These are phyloP conservation scores for Lemur catta DNA, from an alignment of 2,797 vertebrate species.

Conservation along the genomic window DNA sequence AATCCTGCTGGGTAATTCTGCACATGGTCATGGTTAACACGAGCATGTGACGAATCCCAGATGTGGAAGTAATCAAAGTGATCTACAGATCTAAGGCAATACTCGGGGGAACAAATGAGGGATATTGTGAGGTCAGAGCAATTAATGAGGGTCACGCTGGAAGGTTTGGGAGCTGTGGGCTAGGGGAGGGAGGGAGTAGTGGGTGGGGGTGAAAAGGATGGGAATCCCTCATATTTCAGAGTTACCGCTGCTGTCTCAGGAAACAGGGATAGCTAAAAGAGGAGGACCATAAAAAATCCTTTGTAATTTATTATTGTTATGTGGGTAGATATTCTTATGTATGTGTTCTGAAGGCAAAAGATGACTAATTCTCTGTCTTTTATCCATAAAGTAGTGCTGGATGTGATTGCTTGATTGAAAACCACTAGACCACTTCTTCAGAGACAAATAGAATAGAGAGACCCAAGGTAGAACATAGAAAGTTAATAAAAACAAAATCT, in stretches of 20 bases:
- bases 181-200: background rate
- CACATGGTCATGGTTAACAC: constrained; percentile 82
- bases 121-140: constrained; percentile 74
- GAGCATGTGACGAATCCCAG: constrained; percentile 83
- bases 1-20: constrained; percentile 82
- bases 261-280: background rate
- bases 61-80: constrained; percentile 83
- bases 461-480: background rate
- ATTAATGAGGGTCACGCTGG: constrained; percentile 70
- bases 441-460: background rate
- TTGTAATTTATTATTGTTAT: background rate
- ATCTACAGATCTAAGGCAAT: constrained; percentile 81
- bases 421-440: background rate
- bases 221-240: constrained; percentile 51
- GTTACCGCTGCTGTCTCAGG: background rate
- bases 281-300: background rate
- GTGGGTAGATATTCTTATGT: background rate
- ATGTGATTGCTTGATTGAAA: background rate
- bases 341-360: background rate
- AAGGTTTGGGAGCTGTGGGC: background rate
- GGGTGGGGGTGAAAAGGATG: background rate
- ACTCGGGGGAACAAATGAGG: constrained; percentile 81
- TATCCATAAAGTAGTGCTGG: background rate
- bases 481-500: background rate
- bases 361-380: background rate